Conservation (phyloP, 2,888 invertebrate species). For the Leptinotarsa rubiginosa region DNA sequence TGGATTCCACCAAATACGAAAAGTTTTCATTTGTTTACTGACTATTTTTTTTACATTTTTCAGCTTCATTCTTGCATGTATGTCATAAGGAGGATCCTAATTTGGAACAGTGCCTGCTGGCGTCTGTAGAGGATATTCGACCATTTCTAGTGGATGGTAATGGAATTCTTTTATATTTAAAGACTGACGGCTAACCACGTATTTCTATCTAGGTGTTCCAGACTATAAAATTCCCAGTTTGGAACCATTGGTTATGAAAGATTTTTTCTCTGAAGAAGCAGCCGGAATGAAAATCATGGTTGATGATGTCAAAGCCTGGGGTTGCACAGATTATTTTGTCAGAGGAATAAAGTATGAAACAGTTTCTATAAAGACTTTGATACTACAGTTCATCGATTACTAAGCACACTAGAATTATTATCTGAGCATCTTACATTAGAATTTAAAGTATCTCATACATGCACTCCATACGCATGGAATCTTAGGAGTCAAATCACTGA, state of each 20-base stretch:
- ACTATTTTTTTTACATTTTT: neutral
- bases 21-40: too few relatives aligned
- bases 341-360: slow-evolving; percentile 66
- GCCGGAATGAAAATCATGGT: slow-evolving; percentile 65
- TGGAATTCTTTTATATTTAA: neutral
- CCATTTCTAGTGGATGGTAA: slow-evolving; percentile 68
- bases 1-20: too few relatives aligned
- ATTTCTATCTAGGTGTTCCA: slow-evolving; percentile 63
- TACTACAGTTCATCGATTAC: too few relatives aligned
- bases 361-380: too few relatives aligned
- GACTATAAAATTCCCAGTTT: slow-evolving; percentile 71
- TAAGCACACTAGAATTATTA: too few relatives aligned
- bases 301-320: slow-evolving; percentile 67
- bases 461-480: too few relatives aligned
- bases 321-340: slow-evolving; percentile 69
- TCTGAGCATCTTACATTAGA: too few relatives aligned
- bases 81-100: slow-evolving; percentile 69
- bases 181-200: neutral
- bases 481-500: too few relatives aligned
- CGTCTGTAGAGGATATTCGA: slow-evolving; percentile 66
- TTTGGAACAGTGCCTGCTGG: slow-evolving; percentile 66
- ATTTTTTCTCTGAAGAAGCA: slow-evolving; percentile 67
- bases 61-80: slow-evolving; percentile 71
- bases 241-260: slow-evolving; percentile 69
- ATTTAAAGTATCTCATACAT: too few relatives aligned